Evolutionary conservation across 2,797 vertebrate species (phyloP).

Genomic region (Mormyrops boulengeri): DNA sequence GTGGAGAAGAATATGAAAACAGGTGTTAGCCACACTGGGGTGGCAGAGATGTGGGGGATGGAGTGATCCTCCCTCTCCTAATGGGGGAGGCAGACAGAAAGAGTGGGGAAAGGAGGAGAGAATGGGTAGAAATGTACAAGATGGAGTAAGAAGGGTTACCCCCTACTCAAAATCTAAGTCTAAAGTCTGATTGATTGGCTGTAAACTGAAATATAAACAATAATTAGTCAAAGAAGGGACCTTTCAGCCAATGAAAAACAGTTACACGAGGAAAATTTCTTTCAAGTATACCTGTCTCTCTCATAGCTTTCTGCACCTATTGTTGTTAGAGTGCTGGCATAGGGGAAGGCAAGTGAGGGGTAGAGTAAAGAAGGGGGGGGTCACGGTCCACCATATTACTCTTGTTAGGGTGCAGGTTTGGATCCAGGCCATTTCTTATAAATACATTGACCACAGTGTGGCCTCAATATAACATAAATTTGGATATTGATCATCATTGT

Average conservation of each 20-base stretch:
- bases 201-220: not conserved
- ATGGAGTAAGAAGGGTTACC: not conserved
- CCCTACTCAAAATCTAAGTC: not conserved
- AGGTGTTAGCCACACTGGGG: slow-evolving; percentile 41
- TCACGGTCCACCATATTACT: not conserved
- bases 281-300: not conserved
- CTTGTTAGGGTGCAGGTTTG: not conserved
- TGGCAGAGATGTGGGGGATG: not conserved
- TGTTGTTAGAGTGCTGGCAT: not conserved
- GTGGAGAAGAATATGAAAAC: slow-evolving; percentile 65
- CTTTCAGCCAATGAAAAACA: not conserved
- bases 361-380: not conserved
- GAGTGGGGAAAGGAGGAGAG: not conserved
- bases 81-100: slow-evolving; percentile 30
- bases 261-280: not conserved
- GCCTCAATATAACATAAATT: not conserved
- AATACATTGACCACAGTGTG: not conserved
- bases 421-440: not conserved
- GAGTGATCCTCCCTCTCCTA: not conserved
- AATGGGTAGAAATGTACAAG: not conserved
- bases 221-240: not conserved
- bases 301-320: not conserved
- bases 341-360: not conserved
- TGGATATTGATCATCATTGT: not conserved
- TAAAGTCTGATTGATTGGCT: not conserved